These are phyloP conservation scores for Cottoperca gobio DNA, from an alignment of 2,797 vertebrate genomes.

Conservation along the genomic window DNA sequence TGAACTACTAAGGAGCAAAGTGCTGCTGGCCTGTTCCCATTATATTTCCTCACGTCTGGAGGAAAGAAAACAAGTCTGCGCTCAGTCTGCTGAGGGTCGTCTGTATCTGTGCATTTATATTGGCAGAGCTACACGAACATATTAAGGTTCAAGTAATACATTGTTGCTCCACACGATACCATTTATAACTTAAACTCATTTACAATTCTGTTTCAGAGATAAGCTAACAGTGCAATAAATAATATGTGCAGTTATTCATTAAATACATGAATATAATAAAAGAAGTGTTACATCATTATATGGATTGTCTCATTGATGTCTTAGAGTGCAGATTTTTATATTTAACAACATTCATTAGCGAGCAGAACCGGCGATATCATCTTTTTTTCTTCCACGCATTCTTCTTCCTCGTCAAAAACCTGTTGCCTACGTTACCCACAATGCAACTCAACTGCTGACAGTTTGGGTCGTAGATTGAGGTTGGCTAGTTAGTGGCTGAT, in stretches of 20 bases:
- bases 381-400: too few relatives aligned
- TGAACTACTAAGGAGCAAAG: conserved; percentile 22
- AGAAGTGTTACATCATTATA: not conserved
- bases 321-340: not conserved
- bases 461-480: not conserved
- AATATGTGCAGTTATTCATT: not conserved
- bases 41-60: conserved; percentile 20
- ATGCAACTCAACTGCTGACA: not conserved
- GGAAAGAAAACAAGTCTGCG: not conserved
- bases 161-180: not conserved
- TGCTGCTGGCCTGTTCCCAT: conserved; percentile 7
- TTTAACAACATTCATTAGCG: not conserved
- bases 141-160: not conserved
- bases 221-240: not conserved
- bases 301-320: too few relatives aligned
- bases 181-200: not conserved
- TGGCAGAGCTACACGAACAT: too few relatives aligned
- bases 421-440: conserved; percentile 2
- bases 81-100: not conserved
- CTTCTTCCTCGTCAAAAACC: too few relatives aligned
- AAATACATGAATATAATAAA: not conserved
- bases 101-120: too few relatives aligned
- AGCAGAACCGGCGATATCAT: not conserved
- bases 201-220: not conserved
- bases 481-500: too few relatives aligned